Evolutionary conservation across 2,888 invertebrate genomes (phyloP).

Genomic region (Aphidoletes aphidimyza): DNA sequence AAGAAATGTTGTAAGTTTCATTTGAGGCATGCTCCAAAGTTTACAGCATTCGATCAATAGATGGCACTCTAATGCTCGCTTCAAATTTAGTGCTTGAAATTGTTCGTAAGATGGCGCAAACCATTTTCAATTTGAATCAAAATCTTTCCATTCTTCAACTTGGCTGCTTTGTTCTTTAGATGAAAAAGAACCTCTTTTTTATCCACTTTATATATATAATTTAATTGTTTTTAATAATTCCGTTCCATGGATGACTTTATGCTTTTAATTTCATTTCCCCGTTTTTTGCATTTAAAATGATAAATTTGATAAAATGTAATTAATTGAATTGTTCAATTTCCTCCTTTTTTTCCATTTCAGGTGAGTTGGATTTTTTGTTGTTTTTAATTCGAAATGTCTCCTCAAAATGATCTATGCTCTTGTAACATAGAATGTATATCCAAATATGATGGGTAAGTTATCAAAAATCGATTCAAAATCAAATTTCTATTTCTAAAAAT

Average conservation of each 20-base stretch:
- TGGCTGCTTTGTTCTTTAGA: neutral
- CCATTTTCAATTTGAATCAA: neutral
- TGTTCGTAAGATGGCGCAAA: conserved; percentile 21
- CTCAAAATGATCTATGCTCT: neutral
- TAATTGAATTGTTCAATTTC: neutral
- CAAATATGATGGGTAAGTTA: neutral
- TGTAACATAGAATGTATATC: neutral
- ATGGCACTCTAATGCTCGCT: neutral
- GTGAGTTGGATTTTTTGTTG: no score
- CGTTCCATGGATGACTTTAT: no score
- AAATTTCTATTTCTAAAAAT: neutral
- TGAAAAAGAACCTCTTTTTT: no score
- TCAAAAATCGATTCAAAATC: neutral
- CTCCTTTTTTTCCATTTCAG: neutral
- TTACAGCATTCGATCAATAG: neutral
- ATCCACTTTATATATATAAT: no score
- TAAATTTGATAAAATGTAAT: no score
- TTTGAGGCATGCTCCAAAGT: neutral
- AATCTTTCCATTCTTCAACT: no score
- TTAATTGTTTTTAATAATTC: no score
- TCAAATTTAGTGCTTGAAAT: no score
- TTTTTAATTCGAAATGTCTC: no score
- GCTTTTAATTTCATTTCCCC: no score
- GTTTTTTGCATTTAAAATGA: no score
- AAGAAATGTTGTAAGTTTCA: neutral